Conservation (phyloP, 2,888 invertebrate species). For the Ganaspis brasiliensis region DNA sequence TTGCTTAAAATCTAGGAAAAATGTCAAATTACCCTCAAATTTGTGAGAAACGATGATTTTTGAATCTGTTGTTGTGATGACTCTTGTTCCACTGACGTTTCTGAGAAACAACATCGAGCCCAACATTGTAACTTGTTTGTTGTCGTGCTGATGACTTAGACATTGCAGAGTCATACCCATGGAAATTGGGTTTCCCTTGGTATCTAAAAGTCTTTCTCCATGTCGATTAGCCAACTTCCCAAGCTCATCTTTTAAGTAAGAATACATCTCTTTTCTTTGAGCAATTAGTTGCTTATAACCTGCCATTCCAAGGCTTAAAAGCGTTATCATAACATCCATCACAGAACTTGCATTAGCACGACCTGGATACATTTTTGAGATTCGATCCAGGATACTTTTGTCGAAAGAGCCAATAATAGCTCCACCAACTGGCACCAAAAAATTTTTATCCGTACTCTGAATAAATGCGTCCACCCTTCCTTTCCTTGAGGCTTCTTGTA, state of each 20-base stretch:
- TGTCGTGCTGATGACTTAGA: slow-evolving; percentile 76
- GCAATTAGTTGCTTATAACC: slow-evolving; percentile 85
- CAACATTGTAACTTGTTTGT: slow-evolving; percentile 83
- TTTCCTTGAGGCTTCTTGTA: slow-evolving; percentile 85
- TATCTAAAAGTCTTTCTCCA: slow-evolving; percentile 84
- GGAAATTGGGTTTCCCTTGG: slow-evolving; percentile 87
- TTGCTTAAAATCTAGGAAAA: too few species aligned
- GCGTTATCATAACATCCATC: slow-evolving; percentile 89
- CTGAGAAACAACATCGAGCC: slow-evolving; percentile 89
- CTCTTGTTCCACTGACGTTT: slow-evolving; percentile 88
- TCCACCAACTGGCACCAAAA: slow-evolving; percentile 92
- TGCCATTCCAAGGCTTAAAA: slow-evolving; percentile 86
- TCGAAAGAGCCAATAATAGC: slow-evolving; percentile 89
- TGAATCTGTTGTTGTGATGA: slow-evolving; percentile 82
- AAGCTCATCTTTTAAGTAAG: slow-evolving; percentile 84
- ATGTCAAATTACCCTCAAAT: slow-evolving; percentile 82
- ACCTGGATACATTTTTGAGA: slow-evolving; percentile 87
- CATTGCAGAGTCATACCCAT: slow-evolving; percentile 82
- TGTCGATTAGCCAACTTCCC: slow-evolving; percentile 82
- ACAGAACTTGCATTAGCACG: slow-evolving; percentile 88
- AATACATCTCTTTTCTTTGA: slow-evolving; percentile 84
- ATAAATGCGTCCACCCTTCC: slow-evolving; percentile 90
- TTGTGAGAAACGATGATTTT: slow-evolving; percentile 83
- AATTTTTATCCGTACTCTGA: slow-evolving; percentile 92
- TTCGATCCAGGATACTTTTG: slow-evolving; percentile 83